Evolutionary conservation across 2,888 invertebrate genomes (phyloP).

Genomic region (Meiosimyza platycephala): DNA sequence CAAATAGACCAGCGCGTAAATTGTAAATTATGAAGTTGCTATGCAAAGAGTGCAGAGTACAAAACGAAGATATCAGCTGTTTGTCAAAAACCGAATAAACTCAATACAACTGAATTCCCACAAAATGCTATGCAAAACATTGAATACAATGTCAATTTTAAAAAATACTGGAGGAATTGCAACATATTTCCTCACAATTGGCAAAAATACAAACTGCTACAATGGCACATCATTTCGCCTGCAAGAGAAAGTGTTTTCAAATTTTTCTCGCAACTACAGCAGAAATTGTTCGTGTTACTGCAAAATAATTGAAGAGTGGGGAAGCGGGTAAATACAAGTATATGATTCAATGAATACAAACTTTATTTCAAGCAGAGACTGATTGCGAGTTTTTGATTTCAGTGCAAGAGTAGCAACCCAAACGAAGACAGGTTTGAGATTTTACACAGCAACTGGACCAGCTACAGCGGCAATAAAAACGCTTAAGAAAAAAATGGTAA

Average conservation of each 20-base stretch:
- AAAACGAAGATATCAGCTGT: neutral
- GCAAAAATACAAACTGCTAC: neutral
- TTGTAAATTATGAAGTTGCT: no score
- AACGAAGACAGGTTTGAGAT: slow-evolving; percentile 20
- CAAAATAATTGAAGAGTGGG: neutral
- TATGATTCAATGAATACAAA: slow-evolving; percentile 14
- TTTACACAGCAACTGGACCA: neutral
- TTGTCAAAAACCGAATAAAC: neutral
- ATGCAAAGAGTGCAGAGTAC: neutral
- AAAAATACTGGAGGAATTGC: neutral
- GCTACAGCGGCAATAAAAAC: slow-evolving; percentile 19
- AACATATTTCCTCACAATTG: neutral
- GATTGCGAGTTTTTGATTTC: neutral
- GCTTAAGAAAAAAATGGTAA: slow-evolving; percentile 48
- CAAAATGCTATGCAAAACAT: neutral
- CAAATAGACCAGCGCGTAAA: no score
- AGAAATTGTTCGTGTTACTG: neutral
- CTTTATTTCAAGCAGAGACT: slow-evolving; percentile 16
- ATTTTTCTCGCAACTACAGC: neutral
- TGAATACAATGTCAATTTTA: neutral
- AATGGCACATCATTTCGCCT: neutral
- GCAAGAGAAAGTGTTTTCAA: neutral
- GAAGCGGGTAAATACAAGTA: slow-evolving; percentile 12
- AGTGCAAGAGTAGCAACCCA: slow-evolving; percentile 25
- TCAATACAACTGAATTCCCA: neutral